Percentiles rank a stretch among this genome's conserved stretches.
These are phyloP conservation scores for Parnassius smintheus DNA, from an alignment of 2,888 invertebrate species.

Conservation along the genomic window DNA sequence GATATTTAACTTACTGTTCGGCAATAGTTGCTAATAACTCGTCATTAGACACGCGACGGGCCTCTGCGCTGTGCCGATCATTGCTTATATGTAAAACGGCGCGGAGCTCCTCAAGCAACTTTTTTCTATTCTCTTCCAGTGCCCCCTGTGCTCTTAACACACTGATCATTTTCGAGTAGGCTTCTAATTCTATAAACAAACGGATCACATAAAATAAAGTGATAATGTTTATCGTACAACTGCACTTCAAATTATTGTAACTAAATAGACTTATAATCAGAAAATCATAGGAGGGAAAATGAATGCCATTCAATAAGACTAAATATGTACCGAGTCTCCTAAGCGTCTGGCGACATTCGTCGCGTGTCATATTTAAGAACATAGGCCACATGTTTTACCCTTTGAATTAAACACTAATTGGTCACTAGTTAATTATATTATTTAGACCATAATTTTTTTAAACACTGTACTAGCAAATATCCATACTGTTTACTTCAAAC, in stretches of 20 bases:
- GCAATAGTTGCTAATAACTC: slow-evolving; percentile 94
- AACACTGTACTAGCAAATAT: slow-evolving; percentile 78
- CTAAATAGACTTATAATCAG: slow-evolving; percentile 50
- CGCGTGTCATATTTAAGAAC: slow-evolving; percentile 90
- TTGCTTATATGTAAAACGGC: slow-evolving; percentile 91
- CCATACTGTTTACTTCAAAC: slow-evolving; percentile 82
- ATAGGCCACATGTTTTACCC: slow-evolving; percentile 82
- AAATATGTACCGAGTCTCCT: slow-evolving; percentile 90
- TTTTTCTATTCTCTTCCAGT: slow-evolving; percentile 91
- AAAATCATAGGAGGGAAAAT: slow-evolving; percentile 79
- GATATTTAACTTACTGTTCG: slow-evolving; percentile 86
- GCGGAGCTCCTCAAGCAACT: slow-evolving; percentile 91
- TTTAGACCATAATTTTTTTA: slow-evolving; percentile 70
- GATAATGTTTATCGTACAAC: slow-evolving; percentile 34
- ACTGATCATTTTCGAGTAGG: slow-evolving; percentile 93
- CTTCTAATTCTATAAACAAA: slow-evolving; percentile 90
- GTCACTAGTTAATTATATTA: slow-evolving; percentile 59
- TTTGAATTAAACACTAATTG: slow-evolving; percentile 54
- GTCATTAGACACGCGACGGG: slow-evolving; percentile 95
- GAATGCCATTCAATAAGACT: slow-evolving; percentile 68
- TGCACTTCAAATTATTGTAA: slow-evolving; percentile 43
- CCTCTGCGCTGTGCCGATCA: slow-evolving; percentile 95
- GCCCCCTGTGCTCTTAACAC: slow-evolving; percentile 96
- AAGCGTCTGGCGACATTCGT: slow-evolving; percentile 93
- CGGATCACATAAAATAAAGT: slow-evolving; percentile 40